Evolutionary conservation across 1,140 invertebrate species (phyloP).

Genomic region (Lepidurus couesii): DNA sequence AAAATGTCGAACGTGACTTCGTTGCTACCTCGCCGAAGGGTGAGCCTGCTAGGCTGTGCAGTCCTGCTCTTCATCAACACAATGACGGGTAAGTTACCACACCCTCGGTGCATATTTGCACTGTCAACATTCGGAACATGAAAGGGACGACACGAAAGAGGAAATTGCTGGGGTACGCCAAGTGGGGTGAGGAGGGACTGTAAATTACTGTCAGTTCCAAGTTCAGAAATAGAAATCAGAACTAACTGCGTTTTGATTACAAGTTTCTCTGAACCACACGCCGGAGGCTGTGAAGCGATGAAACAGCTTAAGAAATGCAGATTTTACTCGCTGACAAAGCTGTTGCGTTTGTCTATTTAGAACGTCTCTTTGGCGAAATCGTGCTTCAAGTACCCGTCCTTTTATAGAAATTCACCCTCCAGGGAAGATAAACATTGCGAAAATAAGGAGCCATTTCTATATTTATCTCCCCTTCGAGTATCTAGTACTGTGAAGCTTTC

Average conservation of each 20-base stretch:
- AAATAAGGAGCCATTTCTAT: too few relatives aligned
- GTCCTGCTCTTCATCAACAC: conserved; percentile 10
- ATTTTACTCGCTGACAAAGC: not conserved
- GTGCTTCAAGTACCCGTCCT: too few relatives aligned
- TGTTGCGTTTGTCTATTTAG: not conserved
- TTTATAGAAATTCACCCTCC: too few relatives aligned
- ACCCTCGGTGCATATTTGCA: conserved; percentile 13
- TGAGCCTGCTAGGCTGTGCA: not conserved
- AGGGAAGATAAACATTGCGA: too few relatives aligned
- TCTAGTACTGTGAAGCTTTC: too few relatives aligned
- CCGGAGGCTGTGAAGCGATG: not conserved
- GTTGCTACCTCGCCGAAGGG: not conserved
- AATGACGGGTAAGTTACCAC: conserved; percentile 15
- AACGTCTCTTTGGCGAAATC: too few relatives aligned
- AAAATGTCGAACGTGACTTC: not conserved
- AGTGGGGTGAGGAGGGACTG: too few relatives aligned
- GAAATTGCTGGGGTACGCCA: too few relatives aligned
- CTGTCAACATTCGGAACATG: not conserved
- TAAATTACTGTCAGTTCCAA: not conserved
- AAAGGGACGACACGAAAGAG: too few relatives aligned
- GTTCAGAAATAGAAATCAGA: conserved; percentile 16
- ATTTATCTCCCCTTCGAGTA: too few relatives aligned
- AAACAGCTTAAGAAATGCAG: not conserved
- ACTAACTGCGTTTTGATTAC: not conserved
- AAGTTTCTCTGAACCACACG: not conserved